These are phyloP conservation scores for Eudorcas thomsonii DNA, from an alignment of 2,113 vertebrate species.

Conservation along the genomic window DNA sequence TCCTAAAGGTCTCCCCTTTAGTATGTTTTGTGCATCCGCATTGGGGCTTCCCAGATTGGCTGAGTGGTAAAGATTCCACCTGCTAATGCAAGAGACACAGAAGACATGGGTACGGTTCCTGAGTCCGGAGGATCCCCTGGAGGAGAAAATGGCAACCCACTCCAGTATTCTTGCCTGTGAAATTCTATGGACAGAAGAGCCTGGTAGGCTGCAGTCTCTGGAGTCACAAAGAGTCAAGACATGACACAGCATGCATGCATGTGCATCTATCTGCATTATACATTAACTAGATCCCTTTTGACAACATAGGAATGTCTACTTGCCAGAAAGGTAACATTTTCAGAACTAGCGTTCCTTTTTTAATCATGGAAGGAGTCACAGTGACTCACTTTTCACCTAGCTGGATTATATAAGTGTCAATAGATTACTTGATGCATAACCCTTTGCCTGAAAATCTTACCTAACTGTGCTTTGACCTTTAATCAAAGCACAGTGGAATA, in stretches of 20 bases:
- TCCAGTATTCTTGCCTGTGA: neutral
- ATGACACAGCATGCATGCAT: accelerated
- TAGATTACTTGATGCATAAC: neutral
- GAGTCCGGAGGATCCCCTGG: neutral
- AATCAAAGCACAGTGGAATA: neutral
- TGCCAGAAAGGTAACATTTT: neutral
- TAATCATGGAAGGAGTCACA: neutral
- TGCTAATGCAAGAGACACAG: neutral
- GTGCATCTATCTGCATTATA: neutral
- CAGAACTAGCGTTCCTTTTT: neutral
- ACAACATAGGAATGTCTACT: neutral
- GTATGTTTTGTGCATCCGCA: neutral
- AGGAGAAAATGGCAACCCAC: neutral
- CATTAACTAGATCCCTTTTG: neutral
- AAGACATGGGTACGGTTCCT: neutral
- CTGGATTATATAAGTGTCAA: neutral
- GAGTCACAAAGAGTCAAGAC: neutral
- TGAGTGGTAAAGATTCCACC: neutral
- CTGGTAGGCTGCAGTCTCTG: neutral
- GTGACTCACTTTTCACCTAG: neutral
- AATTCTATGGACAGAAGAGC: neutral
- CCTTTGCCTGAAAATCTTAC: neutral
- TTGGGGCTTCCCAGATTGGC: neutral
- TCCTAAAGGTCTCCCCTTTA: neutral
- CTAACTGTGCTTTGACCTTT: neutral